These are phyloP conservation scores for Sceloporus tristichus DNA, from an alignment of 2,113 vertebrate genomes.

Conservation along the genomic window DNA sequence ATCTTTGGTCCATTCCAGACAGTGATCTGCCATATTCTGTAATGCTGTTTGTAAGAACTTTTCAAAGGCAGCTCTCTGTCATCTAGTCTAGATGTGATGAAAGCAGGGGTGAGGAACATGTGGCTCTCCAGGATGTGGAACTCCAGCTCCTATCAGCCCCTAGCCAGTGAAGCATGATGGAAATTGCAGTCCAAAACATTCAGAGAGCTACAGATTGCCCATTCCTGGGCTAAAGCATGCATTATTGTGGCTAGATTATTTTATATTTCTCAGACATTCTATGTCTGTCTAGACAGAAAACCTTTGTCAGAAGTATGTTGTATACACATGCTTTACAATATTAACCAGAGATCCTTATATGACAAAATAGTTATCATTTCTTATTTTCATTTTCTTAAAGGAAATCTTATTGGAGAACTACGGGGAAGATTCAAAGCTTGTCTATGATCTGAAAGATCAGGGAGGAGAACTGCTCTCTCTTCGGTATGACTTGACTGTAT, in stretches of 20 bases:
- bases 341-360: background rate
- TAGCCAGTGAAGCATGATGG: background rate
- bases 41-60: background rate
- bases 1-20: background rate
- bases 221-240: too few relatives aligned
- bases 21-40: background rate
- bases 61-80: background rate
- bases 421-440: slow-evolving; percentile 89
- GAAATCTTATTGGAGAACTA: slow-evolving; percentile 90
- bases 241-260: background rate
- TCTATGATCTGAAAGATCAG: slow-evolving; percentile 96
- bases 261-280: background rate
- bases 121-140: background rate
- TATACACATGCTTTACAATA: too few relatives aligned
- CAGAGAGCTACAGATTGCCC: background rate
- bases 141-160: background rate
- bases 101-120: too few relatives aligned
- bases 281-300: too few relatives aligned
- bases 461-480: slow-evolving; percentile 95
- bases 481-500: slow-evolving; percentile 98
- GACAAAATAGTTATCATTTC: background rate
- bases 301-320: too few relatives aligned
- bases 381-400: slow-evolving; percentile 63
- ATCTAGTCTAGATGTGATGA: background rate
- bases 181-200: background rate